Evolutionary conservation across 1,140 invertebrate genomes (phyloP), one percentile per base, ranked within the genome.

Genomic region (Ectropis grisescens): DNA sequence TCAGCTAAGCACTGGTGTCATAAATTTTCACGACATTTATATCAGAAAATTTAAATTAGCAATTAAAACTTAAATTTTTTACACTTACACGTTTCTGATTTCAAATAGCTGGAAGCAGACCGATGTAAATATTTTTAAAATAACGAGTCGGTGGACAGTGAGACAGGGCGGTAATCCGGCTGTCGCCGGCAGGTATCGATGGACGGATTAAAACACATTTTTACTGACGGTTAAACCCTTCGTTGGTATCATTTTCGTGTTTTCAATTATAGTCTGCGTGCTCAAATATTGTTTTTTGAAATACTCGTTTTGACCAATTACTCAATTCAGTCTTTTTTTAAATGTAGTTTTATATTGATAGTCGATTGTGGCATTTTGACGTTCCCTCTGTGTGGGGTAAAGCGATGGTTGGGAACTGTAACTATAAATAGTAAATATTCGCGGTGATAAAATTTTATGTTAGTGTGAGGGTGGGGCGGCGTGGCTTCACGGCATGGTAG

Each of bases 381-480:
- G n/a, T n/a, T n/a, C n/a, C n/a, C n/a, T n/a, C n/a, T n/a, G n/a
- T n/a, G n/a, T n/a, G n/a, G n/a, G n/a, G 33, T 16, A 49, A 58
- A 54, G 55, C 55, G 49, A 61, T 58, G 52, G 60, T 47, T 50
- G 53, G 53, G 46, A 55, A 44, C 33, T 53, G 51, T 66, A 66
- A 64, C 68, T 66, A 69, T 72, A 72, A 72, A 74, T 66, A 71
- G 68, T 66, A 70, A 69, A 74, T 70, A 72, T 66, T 70, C 56
- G 57, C 51, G 47, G 53, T 56, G 58, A 70, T 78, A 72, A 71
- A 70, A 65, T 72, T 74, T 78, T 72, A 72, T 74, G 61, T 57
- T 51, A 37, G 50, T 51, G 51, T 50, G 57, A 58, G 48, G 44
- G 44, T 40, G 28, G 22, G 41, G 36, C 47, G 42, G 47, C 51